Conservation (phyloP, 2,113 vertebrate species). For the Gambusia affinis region DNA sequence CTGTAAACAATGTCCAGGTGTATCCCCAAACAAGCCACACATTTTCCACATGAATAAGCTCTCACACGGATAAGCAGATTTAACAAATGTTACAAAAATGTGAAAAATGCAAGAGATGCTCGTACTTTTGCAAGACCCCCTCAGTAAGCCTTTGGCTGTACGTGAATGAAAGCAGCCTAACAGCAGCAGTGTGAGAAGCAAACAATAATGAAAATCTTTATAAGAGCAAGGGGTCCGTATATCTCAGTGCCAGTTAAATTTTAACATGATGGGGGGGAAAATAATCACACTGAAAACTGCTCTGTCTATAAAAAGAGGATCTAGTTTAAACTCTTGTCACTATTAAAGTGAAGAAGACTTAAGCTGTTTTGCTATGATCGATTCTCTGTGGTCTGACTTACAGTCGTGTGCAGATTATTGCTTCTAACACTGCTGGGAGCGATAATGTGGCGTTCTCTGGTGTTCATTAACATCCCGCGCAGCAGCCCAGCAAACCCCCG, state of each 20-base stretch:
- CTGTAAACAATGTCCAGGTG: too few species aligned
- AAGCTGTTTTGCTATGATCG: conserved; percentile 56
- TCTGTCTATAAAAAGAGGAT: conserved; percentile 29
- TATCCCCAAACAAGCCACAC: too few species aligned
- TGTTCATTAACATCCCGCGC: conserved; percentile 68
- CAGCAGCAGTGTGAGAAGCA: neutral
- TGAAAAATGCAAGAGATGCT: neutral
- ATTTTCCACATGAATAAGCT: too few species aligned
- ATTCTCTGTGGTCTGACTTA: conserved; percentile 52
- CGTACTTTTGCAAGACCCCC: neutral
- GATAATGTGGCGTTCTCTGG: conserved; percentile 63
- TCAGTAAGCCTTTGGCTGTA: neutral
- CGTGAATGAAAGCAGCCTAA: neutral
- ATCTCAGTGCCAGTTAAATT: conserved; percentile 5
- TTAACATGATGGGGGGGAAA: conserved; percentile 1
- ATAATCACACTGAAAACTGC: conserved; percentile 1
- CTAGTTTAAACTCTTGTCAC: conserved; percentile 40
- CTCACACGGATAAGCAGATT: too few species aligned
- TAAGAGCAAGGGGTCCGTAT: neutral
- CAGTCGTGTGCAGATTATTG: conserved; percentile 63
- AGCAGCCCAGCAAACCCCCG: conserved; percentile 54
- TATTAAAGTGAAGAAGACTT: conserved; percentile 58
- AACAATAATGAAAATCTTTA: neutral
- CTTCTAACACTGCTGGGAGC: conserved; percentile 63
- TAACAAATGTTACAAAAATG: neutral